Percentiles rank a stretch among this genome's conserved stretches.
Evolutionary conservation across 2,888 invertebrate genomes (phyloP).

Genomic region (Lysandra bellargus): DNA sequence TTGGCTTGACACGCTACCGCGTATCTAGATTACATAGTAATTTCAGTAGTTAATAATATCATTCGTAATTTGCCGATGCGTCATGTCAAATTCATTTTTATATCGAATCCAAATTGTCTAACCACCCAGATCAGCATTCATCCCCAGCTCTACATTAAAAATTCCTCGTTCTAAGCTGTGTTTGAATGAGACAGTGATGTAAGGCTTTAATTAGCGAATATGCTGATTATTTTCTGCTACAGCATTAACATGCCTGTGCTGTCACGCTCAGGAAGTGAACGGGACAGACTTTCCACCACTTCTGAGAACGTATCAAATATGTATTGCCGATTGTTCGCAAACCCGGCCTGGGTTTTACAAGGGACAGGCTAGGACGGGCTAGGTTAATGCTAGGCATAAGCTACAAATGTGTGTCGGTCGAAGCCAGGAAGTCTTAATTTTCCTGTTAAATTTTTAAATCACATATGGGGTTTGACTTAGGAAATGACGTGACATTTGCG

Average conservation of each 20-base stretch:
- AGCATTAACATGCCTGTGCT: slow-evolving; percentile 36
- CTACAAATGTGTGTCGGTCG: too few relatives aligned
- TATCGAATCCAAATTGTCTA: too few relatives aligned
- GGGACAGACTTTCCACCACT: slow-evolving; percentile 31
- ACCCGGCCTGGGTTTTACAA: neutral
- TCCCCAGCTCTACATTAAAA: neutral
- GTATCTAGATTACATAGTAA: too few relatives aligned
- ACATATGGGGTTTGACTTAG: too few relatives aligned
- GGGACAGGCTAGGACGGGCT: neutral
- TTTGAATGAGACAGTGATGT: neutral
- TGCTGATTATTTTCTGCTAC: slow-evolving; percentile 37
- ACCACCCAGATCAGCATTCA: neutral
- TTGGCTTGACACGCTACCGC: too few relatives aligned
- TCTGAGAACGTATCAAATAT: slow-evolving; percentile 28
- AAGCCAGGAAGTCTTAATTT: too few relatives aligned
- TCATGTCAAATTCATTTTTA: too few relatives aligned
- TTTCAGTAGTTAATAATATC: too few relatives aligned
- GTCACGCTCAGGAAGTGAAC: slow-evolving; percentile 37
- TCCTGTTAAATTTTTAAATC: too few relatives aligned
- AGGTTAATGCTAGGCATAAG: too few relatives aligned
- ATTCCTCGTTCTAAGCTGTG: neutral
- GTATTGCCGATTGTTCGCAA: slow-evolving; percentile 4
- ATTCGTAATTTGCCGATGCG: too few relatives aligned
- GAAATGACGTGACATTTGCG: too few relatives aligned
- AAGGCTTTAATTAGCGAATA: slow-evolving; percentile 16